These are phyloP conservation scores for Bombus consobrinus DNA, from an alignment of 1,140 invertebrate species.

Conservation along the genomic window DNA sequence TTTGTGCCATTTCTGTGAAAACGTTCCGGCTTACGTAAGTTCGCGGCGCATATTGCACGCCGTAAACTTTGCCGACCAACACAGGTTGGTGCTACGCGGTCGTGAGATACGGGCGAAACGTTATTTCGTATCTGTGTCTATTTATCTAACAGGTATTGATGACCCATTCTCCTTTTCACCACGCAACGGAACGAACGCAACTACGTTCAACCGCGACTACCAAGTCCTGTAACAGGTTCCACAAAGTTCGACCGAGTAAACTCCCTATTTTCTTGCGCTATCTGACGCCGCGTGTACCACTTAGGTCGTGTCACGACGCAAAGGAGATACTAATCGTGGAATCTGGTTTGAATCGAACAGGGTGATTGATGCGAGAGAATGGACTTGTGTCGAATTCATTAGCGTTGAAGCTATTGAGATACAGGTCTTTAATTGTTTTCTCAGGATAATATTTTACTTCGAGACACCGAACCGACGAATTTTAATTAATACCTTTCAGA, in stretches of 20 bases:
- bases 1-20: constrained; percentile 3
- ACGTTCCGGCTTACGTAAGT: constrained; percentile 22
- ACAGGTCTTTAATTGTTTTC: too few relatives aligned
- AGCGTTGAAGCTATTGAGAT: not conserved
- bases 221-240: not conserved
- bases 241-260: not conserved
- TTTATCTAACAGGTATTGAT: constrained; percentile 28
- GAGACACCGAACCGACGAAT: too few relatives aligned
- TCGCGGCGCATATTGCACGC: constrained; percentile 18
- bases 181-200: not conserved
- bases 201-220: not conserved
- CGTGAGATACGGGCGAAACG: not conserved
- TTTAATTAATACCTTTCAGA: too few relatives aligned
- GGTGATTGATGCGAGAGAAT: too few relatives aligned
- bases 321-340: not conserved
- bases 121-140: constrained; percentile 28
- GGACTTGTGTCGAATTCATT: not conserved
- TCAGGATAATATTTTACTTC: too few relatives aligned
- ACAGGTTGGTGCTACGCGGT: too few relatives aligned
- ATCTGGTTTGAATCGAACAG: not conserved
- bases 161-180: not conserved
- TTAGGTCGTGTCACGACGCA: not conserved
- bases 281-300: not conserved
- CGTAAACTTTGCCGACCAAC: constrained; percentile 26
- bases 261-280: not conserved